phyloP scores from a whole-genome alignment of 2,888 invertebrate genomes.

The Cartodere bifasciata region DNA sequence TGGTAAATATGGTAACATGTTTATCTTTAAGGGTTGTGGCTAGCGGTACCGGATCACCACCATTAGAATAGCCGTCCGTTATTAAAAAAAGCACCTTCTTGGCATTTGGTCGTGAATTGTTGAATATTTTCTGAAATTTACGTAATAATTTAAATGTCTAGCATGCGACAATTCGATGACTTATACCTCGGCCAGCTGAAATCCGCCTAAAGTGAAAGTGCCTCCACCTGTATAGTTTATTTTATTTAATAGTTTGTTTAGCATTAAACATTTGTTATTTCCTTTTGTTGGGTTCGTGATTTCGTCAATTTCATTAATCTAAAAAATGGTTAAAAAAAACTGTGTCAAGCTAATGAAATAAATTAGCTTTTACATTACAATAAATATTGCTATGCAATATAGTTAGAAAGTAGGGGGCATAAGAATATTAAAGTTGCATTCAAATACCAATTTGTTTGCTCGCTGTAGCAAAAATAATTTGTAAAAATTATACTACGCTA shows the following conservation, averaged over 20 bases:
- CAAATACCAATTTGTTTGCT: too few species aligned
- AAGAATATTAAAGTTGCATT: too few species aligned
- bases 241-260: conserved; percentile 45
- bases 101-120: conserved; percentile 34
- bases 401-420: too few species aligned
- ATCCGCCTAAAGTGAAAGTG: conserved; percentile 56
- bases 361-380: too few species aligned
- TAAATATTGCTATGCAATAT: too few species aligned
- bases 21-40: conserved; percentile 42
- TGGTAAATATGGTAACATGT: conserved; percentile 41
- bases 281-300: conserved; percentile 38
- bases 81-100: conserved; percentile 52
- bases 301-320: conserved; percentile 43
- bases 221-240: conserved; percentile 53
- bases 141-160: not conserved
- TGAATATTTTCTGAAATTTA: conserved; percentile 36
- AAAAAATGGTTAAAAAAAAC: conserved; percentile 7
- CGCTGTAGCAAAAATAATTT: too few species aligned
- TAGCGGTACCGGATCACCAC: conserved; percentile 49
- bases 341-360: not conserved
- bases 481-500: too few species aligned
- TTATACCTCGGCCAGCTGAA: conserved; percentile 47
- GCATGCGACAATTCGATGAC: conserved; percentile 1
- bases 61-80: conserved; percentile 60
- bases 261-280: conserved; percentile 50